A percentile compares a stretch with the other conserved stretches of the same genome.
Conservation (phyloP, 2,113 vertebrate genomes). For the Turnix velox region DNA sequence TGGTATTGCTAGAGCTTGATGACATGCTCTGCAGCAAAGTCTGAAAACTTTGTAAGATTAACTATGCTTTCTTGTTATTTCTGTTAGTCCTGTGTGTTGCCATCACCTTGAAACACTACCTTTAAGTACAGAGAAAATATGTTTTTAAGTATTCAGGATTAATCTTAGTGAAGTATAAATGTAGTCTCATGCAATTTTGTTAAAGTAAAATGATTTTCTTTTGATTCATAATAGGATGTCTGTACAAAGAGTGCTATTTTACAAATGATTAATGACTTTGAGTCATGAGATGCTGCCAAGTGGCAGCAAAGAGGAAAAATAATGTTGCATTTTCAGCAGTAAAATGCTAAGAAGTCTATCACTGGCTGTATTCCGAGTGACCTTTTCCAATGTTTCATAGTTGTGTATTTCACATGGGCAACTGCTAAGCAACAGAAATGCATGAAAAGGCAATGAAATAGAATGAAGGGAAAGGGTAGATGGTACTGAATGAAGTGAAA, state of each 20-base stretch:
- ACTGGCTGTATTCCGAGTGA: background rate
- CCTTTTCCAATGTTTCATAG: background rate
- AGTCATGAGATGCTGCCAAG: background rate
- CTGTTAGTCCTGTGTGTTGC: background rate
- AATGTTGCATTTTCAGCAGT: background rate
- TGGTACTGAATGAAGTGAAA: background rate
- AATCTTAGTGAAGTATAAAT: background rate
- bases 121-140: background rate
- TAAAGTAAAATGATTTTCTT: background rate
- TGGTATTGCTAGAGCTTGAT: background rate
- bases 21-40: background rate
- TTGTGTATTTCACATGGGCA: background rate
- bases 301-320: slow-evolving; percentile 26
- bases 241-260: background rate
- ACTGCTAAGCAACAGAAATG: background rate
- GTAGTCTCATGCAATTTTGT: background rate
- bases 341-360: background rate
- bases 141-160: background rate
- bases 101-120: background rate
- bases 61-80: background rate
- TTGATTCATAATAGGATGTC: background rate
- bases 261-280: background rate
- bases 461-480: background rate
- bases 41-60: too few species aligned
- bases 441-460: background rate